Evolutionary conservation across 2,113 vertebrate genomes (phyloP), one percentile per base, ranked within the genome.

Genomic region (Phainopepla nitens): DNA sequence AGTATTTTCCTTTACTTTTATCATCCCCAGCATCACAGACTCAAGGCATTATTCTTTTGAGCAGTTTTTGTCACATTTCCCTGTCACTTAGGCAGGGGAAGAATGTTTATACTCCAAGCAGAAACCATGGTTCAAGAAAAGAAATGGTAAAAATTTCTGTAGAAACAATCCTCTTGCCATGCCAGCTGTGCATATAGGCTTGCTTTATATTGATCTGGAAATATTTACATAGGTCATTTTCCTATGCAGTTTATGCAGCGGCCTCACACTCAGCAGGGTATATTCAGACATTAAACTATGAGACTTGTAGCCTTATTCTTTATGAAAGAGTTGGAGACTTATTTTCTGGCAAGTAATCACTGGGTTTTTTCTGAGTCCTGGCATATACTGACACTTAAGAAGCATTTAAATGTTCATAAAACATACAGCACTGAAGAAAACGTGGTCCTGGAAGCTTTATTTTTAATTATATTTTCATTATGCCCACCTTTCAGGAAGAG

Each of bases 151-250:
- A 90, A 73, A 33, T 39, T 16, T 92, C 18, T 89, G 42, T 66
- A 91, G 62, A 97, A 95, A 73, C 47, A 94, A 71, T 62, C 42
- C 18, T 85, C 21, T 62, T 76, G 35, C 23, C 81, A n/a, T 36
- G 6, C 60, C 82, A 84, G 56, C 42, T 53, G 42, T 66, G 73
- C 68, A 89, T 64, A 12, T 54, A 87, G 16, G 31, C 13, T 79
- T 93, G 33, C 14, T 91, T 86, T 54, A 83, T 96, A 89, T 91
- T 93, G 58, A 94, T 88, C 53, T 66, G 4, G 16, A 94, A 89
- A 4, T 90, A 95, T 85, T 94, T 95, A 78, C 62, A 84, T 29
- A 88, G 19, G 62, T 78, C 18, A 95, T 65, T 31, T 96, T 81
- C 29, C 49, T 77, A 29, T 36, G n/a, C 56, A 93, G 57, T 95